Base-by-base conservation (phyloP, 2,797 vertebrate species). In the Sebastes trivittatus region DNA sequence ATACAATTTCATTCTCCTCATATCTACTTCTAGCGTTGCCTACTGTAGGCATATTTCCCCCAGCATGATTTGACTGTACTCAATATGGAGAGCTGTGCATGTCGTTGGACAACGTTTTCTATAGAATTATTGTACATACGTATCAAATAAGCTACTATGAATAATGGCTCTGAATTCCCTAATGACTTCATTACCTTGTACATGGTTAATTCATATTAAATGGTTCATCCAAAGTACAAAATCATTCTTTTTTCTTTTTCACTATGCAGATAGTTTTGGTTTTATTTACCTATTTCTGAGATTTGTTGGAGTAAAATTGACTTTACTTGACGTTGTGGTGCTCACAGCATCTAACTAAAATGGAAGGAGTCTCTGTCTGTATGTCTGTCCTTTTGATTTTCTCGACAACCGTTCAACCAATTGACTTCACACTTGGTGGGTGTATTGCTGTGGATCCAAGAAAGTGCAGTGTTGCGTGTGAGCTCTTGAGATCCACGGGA, bases 1-100 rank as follows among this genome's bases (percentile, higher is more conserved):
- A 88, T 82, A 87, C 87, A 81, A 76, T 92, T 90, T 89, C 77
- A 77, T 85, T 87, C 80, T 86, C 72, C 18, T 61, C 78, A 75
- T 76, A 77, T 92, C 68, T 72, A 69, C 62, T 58, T 20, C 49
- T 8, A 60, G 59, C 0, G 18, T 76, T 66, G 66, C 54, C 86
- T 80, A 89, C 78, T 29, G 81, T 85, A 87, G 74, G 78, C 20
- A 54, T 74, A 22, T 78, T 88, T 74, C 72, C 32, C n/a, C 5
- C 18, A 38, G 46, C 70, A 60, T 58, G 49, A 74, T 69, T 22
- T 46, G 4, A 76, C 20, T 54, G 11, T 60, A 7, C 23, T 81
- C 29, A 75, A 75, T 80, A 58, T 68, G 36, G 49, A 81, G 36
- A 59, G 61, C 6, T 54, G 34, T 72, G 34, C 49, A 54, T 46